Base-by-base conservation (phyloP, 2,888 invertebrate species). In the Drosophila subquinaria region DNA sequence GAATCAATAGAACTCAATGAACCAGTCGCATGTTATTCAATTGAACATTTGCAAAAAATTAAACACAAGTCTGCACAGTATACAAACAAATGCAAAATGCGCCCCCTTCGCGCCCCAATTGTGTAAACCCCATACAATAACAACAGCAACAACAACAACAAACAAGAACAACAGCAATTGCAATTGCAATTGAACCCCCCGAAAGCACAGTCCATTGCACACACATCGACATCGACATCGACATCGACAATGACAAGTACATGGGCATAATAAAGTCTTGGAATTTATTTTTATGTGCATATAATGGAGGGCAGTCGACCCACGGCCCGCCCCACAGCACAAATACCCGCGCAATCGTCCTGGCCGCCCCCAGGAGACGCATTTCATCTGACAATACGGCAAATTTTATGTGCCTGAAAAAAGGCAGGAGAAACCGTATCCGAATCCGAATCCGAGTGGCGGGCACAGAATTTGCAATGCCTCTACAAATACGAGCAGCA, bases 211-310 rank as follows among this genome's bases (percentile, higher is more conserved):
- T 60, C 88, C 83, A 88, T 88, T 89, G 89, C 87, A 88, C 89
- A 82, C 80, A 88, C 72, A 84, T 71, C 67, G 78, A 61, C 73
- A 23, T 23, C 23, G 78, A 61, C 76, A 23, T 23, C 23, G 23
- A 88, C 71, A 84, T 71, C 67, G 86, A 88, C 88, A 86, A 82
- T 85, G 89, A 83, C 88, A 83, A 83, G 89, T 75, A 89, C 90
- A 90, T 89, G 82, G 87, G 79, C 77, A 88, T 86, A 87, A 87
- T 87, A 90, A 87, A 87, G 88, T 90, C 90, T 89, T 89, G 81
- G 82, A 87, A 88, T 87, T 87, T 87, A 87, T 90, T 90, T 87
- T 90, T 87, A 87, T 87, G 86, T 74, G 77, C 87, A 83, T 83
- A 87, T 87, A 90, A 87, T 87, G 59, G 90, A 88, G 89, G 90